A percentile compares a stretch with the other conserved stretches of the same genome.
Conservation (phyloP, 2,888 invertebrate genomes). For the Nemotelus pantherinus region DNA sequence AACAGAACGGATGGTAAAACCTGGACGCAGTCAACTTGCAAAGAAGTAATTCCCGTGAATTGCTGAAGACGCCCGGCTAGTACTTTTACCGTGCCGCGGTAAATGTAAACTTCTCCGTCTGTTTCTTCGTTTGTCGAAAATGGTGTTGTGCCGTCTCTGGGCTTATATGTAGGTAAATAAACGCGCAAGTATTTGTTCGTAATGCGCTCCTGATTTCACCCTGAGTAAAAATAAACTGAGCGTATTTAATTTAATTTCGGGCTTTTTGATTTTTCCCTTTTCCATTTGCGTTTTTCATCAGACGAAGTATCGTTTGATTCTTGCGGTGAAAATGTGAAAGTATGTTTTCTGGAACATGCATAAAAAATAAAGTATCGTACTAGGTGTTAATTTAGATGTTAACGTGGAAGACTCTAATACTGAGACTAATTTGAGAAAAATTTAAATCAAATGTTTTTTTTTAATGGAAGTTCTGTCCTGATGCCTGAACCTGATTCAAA, state of each 20-base stretch:
- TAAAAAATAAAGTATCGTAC: too few relatives aligned
- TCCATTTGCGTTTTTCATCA: slow-evolving; percentile 38
- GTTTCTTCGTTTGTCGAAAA: neutral
- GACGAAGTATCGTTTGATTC: slow-evolving; percentile 26
- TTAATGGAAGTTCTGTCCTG: too few relatives aligned
- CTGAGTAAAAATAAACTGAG: slow-evolving; percentile 57
- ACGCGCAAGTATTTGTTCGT: slow-evolving; percentile 4
- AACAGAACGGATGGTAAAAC: slow-evolving; percentile 6
- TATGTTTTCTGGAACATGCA: neutral
- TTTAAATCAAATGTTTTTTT: too few relatives aligned
- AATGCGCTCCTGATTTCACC: slow-evolving; percentile 38
- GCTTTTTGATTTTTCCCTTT: slow-evolving; percentile 57
- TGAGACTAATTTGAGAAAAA: too few relatives aligned
- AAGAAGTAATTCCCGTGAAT: slow-evolving; percentile 45
- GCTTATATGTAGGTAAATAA: too few relatives aligned
- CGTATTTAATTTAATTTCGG: slow-evolving; percentile 62
- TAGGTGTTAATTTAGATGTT: too few relatives aligned
- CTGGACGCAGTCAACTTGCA: slow-evolving; percentile 47
- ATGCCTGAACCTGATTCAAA: too few relatives aligned
- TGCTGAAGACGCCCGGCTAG: slow-evolving; percentile 38
- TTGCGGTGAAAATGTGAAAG: neutral
- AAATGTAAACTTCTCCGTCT: slow-evolving; percentile 40
- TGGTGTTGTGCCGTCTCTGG: too few relatives aligned
- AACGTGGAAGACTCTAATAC: too few relatives aligned
- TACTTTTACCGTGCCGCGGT: neutral